These are phyloP conservation scores for Gallinago undulata DNA, from an alignment of 2,113 vertebrate species.

Conservation along the genomic window DNA sequence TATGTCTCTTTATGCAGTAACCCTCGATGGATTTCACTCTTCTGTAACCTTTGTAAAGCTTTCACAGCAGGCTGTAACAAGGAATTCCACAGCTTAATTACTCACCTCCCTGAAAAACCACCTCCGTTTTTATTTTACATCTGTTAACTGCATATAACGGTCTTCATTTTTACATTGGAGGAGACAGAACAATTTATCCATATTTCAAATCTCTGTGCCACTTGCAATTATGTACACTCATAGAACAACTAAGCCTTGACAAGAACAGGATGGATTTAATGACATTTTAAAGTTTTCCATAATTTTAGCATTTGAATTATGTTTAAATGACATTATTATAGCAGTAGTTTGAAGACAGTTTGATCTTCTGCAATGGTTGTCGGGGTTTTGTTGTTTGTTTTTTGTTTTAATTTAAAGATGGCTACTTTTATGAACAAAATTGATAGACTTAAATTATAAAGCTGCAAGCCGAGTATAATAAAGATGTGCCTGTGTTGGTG, in stretches of 20 bases:
- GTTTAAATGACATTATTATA: not conserved
- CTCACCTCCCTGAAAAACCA: not conserved
- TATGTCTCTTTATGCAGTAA: not conserved
- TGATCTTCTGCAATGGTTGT: not conserved
- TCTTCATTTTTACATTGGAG: not conserved
- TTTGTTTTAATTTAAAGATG: not conserved
- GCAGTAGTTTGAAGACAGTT: not conserved
- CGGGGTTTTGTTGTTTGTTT: not conserved
- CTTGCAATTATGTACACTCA: rapidly evolving
- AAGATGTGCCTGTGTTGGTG: not conserved
- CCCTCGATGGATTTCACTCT: not conserved
- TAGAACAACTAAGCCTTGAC: not conserved
- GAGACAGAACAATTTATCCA: not conserved
- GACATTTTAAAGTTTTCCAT: not conserved
- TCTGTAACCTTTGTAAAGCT: not conserved
- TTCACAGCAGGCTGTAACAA: not conserved
- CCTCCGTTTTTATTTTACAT: not conserved
- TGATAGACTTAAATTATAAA: not conserved
- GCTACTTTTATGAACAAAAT: not conserved
- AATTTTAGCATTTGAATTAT: not conserved
- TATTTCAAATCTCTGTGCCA: not conserved
- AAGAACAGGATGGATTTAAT: not conserved
- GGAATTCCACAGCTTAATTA: not conserved
- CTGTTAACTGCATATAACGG: not conserved
- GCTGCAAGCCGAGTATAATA: not conserved